phyloP scores from a whole-genome alignment of 2,797 vertebrate genomes.

The Malurus leucopterus region DNA sequence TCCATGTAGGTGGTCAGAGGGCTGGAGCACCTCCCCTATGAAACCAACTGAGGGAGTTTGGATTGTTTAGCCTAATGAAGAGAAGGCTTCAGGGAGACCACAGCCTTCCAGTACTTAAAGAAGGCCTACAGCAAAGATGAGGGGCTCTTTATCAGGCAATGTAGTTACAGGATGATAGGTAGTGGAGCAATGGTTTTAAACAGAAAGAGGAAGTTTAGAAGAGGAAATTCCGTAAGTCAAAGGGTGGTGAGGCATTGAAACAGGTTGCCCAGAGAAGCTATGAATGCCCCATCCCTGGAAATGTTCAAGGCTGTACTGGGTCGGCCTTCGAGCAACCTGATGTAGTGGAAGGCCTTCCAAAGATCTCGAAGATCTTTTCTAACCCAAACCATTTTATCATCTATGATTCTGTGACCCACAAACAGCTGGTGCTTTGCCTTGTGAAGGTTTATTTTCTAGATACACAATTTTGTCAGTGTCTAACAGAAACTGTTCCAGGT shows the following conservation, averaged over 20 bases:
- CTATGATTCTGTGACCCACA: background rate
- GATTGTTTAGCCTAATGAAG: background rate
- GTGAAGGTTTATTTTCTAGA: background rate
- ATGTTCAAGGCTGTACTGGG: background rate
- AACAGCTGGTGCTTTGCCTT: background rate
- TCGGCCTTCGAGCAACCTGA: background rate
- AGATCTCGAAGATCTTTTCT: background rate
- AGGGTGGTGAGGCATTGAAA: background rate
- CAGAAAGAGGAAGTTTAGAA: background rate
- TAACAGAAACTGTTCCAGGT: background rate
- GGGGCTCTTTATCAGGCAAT: background rate
- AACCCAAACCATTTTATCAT: background rate
- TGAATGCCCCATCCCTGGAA: background rate
- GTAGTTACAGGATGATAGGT: background rate
- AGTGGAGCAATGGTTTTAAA: background rate
- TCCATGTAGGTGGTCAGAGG: background rate
- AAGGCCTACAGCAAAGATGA: background rate
- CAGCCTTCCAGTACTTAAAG: background rate
- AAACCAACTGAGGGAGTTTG: background rate
- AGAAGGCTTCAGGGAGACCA: background rate
- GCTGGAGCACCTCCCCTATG: background rate
- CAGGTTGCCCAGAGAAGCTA: background rate
- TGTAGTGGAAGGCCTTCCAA: background rate
- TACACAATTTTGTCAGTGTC: background rate
- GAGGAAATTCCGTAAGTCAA: background rate